A percentile compares a stretch with the other conserved stretches of the same genome.
Evolutionary conservation across 1,140 invertebrate genomes (phyloP).

Genomic region (Chionoecetes opilio): DNA sequence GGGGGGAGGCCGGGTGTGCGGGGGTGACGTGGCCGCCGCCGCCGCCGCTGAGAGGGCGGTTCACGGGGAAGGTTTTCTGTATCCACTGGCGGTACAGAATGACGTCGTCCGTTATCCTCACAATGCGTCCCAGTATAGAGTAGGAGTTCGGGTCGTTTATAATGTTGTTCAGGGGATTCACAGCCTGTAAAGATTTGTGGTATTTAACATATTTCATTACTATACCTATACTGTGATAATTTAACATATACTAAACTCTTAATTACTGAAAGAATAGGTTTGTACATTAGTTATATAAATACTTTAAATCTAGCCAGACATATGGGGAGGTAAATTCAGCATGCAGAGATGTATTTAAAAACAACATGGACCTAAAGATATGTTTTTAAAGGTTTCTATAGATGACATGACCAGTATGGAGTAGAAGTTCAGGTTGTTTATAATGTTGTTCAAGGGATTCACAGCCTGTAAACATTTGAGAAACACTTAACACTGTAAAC

Average conservation of each 20-base stretch:
- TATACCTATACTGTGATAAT: no score
- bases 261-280: no score
- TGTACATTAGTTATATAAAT: no score
- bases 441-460: conserved; percentile 79
- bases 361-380: no score
- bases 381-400: no score
- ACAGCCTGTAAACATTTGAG: conserved; percentile 83
- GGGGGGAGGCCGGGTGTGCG: conserved; percentile 40
- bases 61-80: conserved; percentile 78
- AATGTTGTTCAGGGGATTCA: conserved; percentile 81
- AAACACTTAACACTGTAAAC: no score
- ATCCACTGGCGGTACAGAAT: conserved; percentile 91
- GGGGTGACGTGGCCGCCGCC: conserved; percentile 47
- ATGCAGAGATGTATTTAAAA: no score
- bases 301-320: no score
- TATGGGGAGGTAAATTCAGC: no score
- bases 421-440: conserved; percentile 80
- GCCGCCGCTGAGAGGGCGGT: neutral
- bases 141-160: conserved; percentile 80
- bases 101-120: conserved; percentile 96
- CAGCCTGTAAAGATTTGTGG: conserved; percentile 83
- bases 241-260: no score
- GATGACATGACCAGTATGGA: conserved; percentile 92
- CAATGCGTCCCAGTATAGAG: conserved; percentile 93
- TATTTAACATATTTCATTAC: conserved; percentile 30